Evolutionary conservation across 2,888 invertebrate genomes (phyloP), one percentile per base, ranked within the genome.

Genomic region (Drosophila fulvimacula): DNA sequence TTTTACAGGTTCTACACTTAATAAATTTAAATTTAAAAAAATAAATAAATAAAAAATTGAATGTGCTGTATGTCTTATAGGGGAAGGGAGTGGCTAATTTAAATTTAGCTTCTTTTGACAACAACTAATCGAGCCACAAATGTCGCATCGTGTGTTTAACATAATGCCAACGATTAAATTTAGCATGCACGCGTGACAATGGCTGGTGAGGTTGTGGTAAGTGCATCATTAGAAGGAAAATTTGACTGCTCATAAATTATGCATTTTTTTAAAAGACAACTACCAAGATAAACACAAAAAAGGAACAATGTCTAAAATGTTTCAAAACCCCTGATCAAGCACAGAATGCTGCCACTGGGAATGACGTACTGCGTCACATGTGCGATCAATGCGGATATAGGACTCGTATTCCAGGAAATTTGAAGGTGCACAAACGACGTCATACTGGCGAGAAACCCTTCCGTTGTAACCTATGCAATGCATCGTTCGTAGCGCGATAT

Each of bases 381-480:
- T 91, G 90, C 39, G 89, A 90, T 42, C 76, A 73, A 36, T 90
- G 90, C 30, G 90, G 90, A 5, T 78, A 82, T 60, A 72, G 79
- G 36, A 90, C 87, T 11, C 69, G 80, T 1, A 76, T 82, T 17
- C 38, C 41, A 5, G 73, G 79, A 42, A 90, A 82, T 65, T 64
- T 90, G 27, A 62, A 34, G n/a, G 73, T 84, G n/a, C 89, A 90
- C 51, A 69, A 57, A 17, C 78, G 84, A 6, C 75, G 79, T 0
- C 89, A 90, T 46, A 87, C 83, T 15, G 89, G 87, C 19, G 90
- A 87, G 5, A 76, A 76, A 15, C 90, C 89, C 2, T 90, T 79
- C 21, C 52, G 44, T 7, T 90, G 89, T 34, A 58, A 63, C 0
- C 46, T 49, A 6, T 90, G 90, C 38, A 71, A 69, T n/a, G 86